Conservation (phyloP, 2,113 vertebrate genomes). For the Stigmatopora argus region DNA sequence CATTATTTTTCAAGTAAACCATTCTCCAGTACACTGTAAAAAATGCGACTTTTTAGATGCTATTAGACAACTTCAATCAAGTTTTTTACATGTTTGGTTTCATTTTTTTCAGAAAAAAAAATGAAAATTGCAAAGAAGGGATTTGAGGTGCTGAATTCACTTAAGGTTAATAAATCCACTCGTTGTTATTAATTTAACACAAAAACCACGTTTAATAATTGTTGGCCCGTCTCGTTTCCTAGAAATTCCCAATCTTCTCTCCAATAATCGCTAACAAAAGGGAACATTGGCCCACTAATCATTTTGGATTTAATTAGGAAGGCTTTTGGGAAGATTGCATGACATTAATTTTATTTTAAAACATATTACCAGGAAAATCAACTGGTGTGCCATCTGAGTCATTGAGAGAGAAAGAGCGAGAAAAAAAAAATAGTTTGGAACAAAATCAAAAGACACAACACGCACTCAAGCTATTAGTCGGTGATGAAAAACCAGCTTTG, state of each 20-base stretch:
- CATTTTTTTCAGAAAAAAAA: no score
- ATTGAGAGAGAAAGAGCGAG: background rate
- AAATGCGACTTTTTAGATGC: no score
- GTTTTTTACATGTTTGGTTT: no score
- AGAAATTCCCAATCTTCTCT: background rate
- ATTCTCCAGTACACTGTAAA: no score
- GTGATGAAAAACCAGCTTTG: constrained; percentile 44
- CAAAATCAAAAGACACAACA: constrained; percentile 14
- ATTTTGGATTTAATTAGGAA: background rate
- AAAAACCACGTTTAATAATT: background rate
- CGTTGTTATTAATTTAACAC: no score
- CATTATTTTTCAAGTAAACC: no score
- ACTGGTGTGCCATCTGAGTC: background rate
- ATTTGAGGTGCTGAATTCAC: no score
- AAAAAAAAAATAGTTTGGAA: background rate
- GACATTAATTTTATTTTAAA: background rate
- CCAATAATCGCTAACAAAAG: background rate
- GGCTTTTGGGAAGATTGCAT: background rate
- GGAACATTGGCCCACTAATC: background rate
- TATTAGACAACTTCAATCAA: no score
- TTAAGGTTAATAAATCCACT: no score
- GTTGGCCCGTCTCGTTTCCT: background rate
- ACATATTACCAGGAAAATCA: background rate
- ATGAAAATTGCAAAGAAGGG: no score
- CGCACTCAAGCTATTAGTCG: constrained; percentile 32